Base-by-base conservation (phyloP, 1,140 invertebrate species). In the Agrilus planipennis region DNA sequence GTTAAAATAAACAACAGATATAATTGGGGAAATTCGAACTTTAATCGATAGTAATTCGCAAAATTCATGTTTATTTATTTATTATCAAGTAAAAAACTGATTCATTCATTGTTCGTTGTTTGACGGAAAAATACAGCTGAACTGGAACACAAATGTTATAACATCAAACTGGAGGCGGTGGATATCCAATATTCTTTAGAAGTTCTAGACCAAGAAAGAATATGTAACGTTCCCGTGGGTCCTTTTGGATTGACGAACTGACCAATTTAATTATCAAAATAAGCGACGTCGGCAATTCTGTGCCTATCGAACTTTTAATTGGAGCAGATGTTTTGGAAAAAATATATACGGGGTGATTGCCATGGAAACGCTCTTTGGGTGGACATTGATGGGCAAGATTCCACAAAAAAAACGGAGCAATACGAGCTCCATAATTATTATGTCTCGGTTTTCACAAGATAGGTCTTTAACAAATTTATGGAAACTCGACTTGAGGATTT, bases 401-500 rank as follows among this genome's bases (percentile, higher is more conserved):
- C n/a, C n/a, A n/a, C n/a, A n/a, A n/a, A n/a, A n/a, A n/a, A n/a
- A n/a, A n/a, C n/a, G n/a, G n/a, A n/a, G n/a, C n/a, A n/a, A n/a
- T n/a, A 35, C 34, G 5, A n/a, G n/a, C n/a, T n/a, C n/a, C n/a
- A 31, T 31, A 15, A 31, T 15, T 5, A 5, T 14, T 9, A 31
- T 14, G 6, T 31, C 29, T n/a, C 14, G 10, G 15, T 14, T 31
- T 31, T 6, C 14, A 6, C 10, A 14, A 14, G 29, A 31, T 14
- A 14, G 6, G 29, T 31, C 29, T 6, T 6, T 31, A n/a, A 14
- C 6, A 9, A 6, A 14, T 6, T 31, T 31, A 14, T 46, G 45
- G 45, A 16, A 46, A 9, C 21, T 46, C 11, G 45, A 47, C 7
- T 36, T 47, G 27, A 37, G 41, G 3, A 40, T 44, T 15, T 44